phyloP scores from a whole-genome alignment of 2,113 vertebrate genomes.

The Panthera leo region DNA sequence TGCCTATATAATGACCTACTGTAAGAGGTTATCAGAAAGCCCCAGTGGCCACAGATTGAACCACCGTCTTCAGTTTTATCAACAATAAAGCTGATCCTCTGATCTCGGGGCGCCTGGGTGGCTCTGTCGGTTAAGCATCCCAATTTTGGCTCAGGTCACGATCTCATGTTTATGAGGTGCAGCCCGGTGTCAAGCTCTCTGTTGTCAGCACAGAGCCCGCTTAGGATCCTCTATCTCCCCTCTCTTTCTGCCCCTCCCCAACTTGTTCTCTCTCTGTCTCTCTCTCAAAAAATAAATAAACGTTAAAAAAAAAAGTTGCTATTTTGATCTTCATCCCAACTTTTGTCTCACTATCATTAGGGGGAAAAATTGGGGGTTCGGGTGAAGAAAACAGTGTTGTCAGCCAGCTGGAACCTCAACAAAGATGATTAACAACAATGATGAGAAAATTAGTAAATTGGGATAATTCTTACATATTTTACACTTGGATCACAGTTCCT shows the following conservation, averaged over 20 bases:
- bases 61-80: background rate
- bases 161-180: too few relatives aligned
- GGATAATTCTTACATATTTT: background rate
- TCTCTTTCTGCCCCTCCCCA: too few relatives aligned
- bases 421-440: background rate
- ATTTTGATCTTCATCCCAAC: background rate
- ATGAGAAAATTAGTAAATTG: background rate
- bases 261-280: too few relatives aligned
- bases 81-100: background rate
- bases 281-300: too few relatives aligned
- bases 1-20: background rate
- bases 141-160: too few relatives aligned
- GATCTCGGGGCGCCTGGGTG: background rate
- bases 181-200: too few relatives aligned
- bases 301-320: too few relatives aligned
- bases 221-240: too few relatives aligned
- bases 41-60: background rate
- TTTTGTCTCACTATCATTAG: background rate
- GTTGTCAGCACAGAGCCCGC: too few relatives aligned
- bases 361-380: background rate
- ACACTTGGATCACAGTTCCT: background rate
- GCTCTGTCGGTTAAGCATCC: too few relatives aligned
- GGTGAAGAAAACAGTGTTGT: background rate
- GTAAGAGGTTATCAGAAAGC: background rate
- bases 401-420: background rate